Base-by-base conservation (phyloP, 2,797 vertebrate genomes). In the Dromococcyx pavoninus region DNA sequence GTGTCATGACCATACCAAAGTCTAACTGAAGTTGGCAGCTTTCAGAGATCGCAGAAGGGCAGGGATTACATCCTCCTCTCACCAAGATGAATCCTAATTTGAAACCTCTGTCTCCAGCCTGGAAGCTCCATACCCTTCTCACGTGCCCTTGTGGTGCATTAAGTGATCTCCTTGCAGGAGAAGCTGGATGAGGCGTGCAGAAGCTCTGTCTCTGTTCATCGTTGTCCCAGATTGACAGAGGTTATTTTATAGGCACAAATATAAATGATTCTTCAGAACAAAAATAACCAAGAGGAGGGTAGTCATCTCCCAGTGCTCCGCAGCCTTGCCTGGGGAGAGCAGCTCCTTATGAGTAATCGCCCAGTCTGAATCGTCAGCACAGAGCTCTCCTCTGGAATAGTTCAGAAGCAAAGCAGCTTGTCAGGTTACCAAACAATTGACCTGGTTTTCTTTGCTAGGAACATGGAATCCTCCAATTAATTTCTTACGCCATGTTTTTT, bases 361-460 rank as follows among this genome's bases (percentile, higher is more conserved):
- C 74, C 51, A 19, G 32, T 75, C 86, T 43, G 41, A 57, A 11
- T 3, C 56, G 76, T 86, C 4, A 7, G 33, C 11, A 4, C 90
- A 57, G 77, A 94, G 92, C 67, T 2, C 62, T 70, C n/a, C 64
- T 13, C 35, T 79, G 86, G 54, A 77, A 61, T n/a, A 2, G 2
- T 64, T 46, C 0, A 0, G 57, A 18, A 70, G 78, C 4, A 1
- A 58, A 90, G 91, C 25, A 64, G 54, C 87, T 71, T 89, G 67
- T 71, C 61, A 60, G 54, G 33, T 17, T 87, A 39, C 79, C 86
- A 65, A 80, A 88, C 51, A 70, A 21, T 3, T 92, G 94, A 78
- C 91, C 73, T 88, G 94, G n/a, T 87, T 95, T 91, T 88, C 66
- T 65, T 33, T 37, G 88, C 86, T 94, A 32, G 80, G 75, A 81